Percentiles rank a stretch among this genome's conserved stretches.
Conservation (phyloP, 2,113 vertebrate genomes). For the Meriones unguiculatus region DNA sequence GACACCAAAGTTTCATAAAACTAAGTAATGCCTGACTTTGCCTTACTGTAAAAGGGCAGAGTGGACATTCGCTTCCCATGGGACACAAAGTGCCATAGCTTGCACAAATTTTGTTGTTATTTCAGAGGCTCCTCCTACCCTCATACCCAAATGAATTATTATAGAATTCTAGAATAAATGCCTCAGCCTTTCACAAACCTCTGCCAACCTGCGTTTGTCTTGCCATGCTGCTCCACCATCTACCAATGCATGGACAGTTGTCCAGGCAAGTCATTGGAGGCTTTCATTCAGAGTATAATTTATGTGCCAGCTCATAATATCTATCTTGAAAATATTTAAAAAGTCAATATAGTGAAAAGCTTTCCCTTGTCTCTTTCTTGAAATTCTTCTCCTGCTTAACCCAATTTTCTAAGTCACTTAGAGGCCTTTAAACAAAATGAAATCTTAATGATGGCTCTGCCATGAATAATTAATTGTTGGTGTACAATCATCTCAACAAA, state of each 20-base stretch:
- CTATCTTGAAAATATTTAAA: conserved; percentile 86
- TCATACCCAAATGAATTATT: background rate
- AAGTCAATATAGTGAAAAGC: conserved; percentile 90
- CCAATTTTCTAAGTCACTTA: conserved; percentile 94
- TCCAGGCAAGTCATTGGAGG: background rate
- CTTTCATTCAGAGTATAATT: conserved; percentile 72
- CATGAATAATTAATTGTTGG: conserved; percentile 99
- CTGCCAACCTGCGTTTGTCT: conserved; percentile 55
- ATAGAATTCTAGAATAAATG: conserved; percentile 25
- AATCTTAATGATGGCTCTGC: conserved; percentile 94
- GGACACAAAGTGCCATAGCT: background rate
- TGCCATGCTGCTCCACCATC: background rate
- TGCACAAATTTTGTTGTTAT: conserved; percentile 26
- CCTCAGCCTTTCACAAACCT: conserved; percentile 56
- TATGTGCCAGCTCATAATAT: conserved; percentile 83
- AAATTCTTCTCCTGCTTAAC: conserved; percentile 90
- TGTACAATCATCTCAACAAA: conserved; percentile 93
- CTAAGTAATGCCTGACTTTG: background rate
- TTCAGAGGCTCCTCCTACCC: background rate
- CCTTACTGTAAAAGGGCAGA: background rate
- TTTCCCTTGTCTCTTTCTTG: conserved; percentile 85
- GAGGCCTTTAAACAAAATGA: conserved; percentile 94
- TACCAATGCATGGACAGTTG: conserved; percentile 59
- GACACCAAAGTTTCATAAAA: background rate
- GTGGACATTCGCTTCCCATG: background rate